Base-by-base conservation (phyloP, 2,797 vertebrate genomes). In the Iguana delicatissima region DNA sequence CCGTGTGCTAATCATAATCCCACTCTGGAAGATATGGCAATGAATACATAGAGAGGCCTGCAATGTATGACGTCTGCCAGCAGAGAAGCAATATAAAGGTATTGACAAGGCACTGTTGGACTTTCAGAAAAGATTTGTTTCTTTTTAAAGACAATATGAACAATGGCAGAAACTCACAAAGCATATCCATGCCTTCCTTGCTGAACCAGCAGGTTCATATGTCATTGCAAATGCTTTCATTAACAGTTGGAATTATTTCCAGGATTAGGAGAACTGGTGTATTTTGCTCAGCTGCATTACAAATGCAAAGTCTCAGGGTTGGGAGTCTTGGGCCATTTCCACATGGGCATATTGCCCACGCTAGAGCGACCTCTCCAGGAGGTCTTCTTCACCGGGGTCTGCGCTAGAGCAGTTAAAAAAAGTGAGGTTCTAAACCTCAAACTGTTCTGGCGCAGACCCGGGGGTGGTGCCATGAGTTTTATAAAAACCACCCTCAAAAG, bases 11-110 rank as follows among this genome's bases (percentile, higher is more conserved):
- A 92, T 42, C 26, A 1, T 89, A 80, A 93, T 90, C 55, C 32
- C 2, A 82, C 6, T 67, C 84, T 81, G 52, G 42, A 59, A 82
- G 2, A 57, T 80, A 85, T 73, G 81, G 89, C 74, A 84, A 73
- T 90, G 85, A 89, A 84, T 92, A 80, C 82, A 87, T 52, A n/a
- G 76, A 84, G 38, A 79, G n/a, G 29, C 73, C 80, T 91, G 18
- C 77, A 8, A 46, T 82, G 50, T 86, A 72, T 50, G 35, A 87
- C 52, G n/a, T 81, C 91, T 92, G 80, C 67, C 22, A 84, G 84
- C 80, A 67, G 55, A 89, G 73, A 22, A 85, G 72, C 32, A 57
- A 64, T 83, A 20, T 0, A 4, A 88, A 76, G 74, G 64, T 22
- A 26, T 52, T 87, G 73, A 84, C 5, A 6, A 59, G 69, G 16